Evolutionary conservation across 2,113 vertebrate genomes (phyloP), one percentile per base, ranked within the genome.

Genomic region (Benthochromis sp.): DNA sequence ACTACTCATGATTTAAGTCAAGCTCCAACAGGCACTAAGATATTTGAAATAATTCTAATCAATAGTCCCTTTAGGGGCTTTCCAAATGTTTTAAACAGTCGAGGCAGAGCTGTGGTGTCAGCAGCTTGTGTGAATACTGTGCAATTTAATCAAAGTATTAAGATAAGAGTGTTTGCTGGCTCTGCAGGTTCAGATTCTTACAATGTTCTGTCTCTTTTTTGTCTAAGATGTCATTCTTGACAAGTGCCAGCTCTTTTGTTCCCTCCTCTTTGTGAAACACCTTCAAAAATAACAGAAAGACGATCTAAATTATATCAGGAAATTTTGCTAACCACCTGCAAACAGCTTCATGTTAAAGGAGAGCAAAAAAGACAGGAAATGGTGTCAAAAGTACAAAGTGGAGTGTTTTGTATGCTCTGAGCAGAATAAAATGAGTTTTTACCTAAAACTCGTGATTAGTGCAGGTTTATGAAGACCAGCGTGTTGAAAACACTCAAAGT

Each of bases 41-140:
- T 59, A 87, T 83, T 89, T 89, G 82, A 89, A 78, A 90, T 84
- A 76, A 84, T 63, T 50, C 66, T 21, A 40, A 94, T 92, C 90
- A 61, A 92, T 90, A 88, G 13, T 36, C 11, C 4, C 10, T 59
- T 78, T 14, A 81, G 63, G 84, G 11, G 55, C 57, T 53, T 55
- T 84, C 66, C 89, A 90, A 55, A 21, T 55, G 55, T 63, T 83
- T 91, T 59, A 63, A 86, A 81, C 81, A 19, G 61, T 78, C 16
- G 14, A n/a, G 27, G 78, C 59, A 71, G 66, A 31, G 36, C 40
- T 88, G 73, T 78, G 82, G 82, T 45, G 90, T 93, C 90, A 88
- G 90, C 90, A 85, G 50, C 63, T 50, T 24, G 31, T 5, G 6
- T 21, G 55, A 82, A 55, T 11, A 61, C 55, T 57, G n/a, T 38